Evolutionary conservation across 1,140 invertebrate genomes (phyloP).

Genomic region (Hyles euphorbiae): DNA sequence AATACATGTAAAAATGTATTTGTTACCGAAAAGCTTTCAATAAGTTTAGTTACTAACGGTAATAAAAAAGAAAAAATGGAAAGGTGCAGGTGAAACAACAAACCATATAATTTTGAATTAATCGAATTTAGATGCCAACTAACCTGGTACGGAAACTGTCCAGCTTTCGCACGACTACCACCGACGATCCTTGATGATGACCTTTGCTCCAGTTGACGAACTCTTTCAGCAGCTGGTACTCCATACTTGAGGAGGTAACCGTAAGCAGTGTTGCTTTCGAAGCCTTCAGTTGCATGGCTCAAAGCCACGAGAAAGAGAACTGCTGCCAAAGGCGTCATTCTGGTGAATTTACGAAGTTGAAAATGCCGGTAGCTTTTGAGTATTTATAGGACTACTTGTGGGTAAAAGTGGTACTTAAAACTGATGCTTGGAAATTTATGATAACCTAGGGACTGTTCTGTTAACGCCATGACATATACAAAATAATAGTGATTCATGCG

Average conservation of each 20-base stretch:
- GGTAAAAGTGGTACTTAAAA: not conserved
- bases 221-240: slow-evolving; percentile 22
- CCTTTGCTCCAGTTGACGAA: slow-evolving; percentile 23
- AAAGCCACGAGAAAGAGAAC: slow-evolving; percentile 3
- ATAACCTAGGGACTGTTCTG: no score
- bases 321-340: slow-evolving; percentile 19
- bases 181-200: slow-evolving; percentile 29
- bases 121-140: not conserved
- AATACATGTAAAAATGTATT: no score
- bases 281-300: no score
- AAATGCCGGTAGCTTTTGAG: not conserved
- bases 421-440: no score
- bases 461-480: no score
- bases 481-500: no score
- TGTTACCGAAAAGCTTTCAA: no score
- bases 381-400: not conserved
- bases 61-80: no score
- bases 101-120: not conserved
- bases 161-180: slow-evolving; percentile 23
- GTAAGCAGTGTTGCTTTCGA: slow-evolving; percentile 25
- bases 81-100: no score
- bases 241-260: slow-evolving; percentile 33
- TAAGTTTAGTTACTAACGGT: no score
- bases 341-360: not conserved
- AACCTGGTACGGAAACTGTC: slow-evolving; percentile 39